Base-by-base conservation (phyloP, 2,113 vertebrate genomes). In the Aphyosemion australe region DNA sequence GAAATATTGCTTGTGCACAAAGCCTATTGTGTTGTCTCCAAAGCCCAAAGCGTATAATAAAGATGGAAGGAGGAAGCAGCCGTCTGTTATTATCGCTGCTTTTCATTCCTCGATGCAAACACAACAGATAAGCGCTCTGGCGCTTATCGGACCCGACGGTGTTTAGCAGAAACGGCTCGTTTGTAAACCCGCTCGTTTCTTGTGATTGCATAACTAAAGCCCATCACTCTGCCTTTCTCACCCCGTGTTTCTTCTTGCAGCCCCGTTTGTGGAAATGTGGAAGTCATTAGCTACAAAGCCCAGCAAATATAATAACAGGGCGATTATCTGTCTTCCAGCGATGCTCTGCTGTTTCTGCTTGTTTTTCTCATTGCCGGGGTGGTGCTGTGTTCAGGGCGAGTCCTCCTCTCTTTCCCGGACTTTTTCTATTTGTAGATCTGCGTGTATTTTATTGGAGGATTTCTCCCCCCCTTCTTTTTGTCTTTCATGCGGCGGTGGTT, bases 261-360 rank as follows among this genome's bases (percentile, higher is more conserved):
- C 26, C 5, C 5, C 26, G 26, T 5, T 26, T 37, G 34, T 37
- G 9, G 7, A 37, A 91, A 87, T 89, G 72, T 92, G 91, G 90
- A 91, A 93, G 72, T 87, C 84, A 92, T 93, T 91, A 93, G 82
- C 78, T 57, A 21, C 81, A 80, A 85, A 91, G 84, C 90, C 84
- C 78, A 66, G 75, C 83, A 76, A 83, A 88, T 87, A 84, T 91
- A 93, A 93, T 92, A 89, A 92, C 83, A 90, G 84, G 86, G 88
- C 65, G 76, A 89, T 89, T 90, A 88, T 74, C 65, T 84, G 48
- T 82, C 74, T 80, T 74, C 60, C 78, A 76, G 72, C 31, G 61
- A 83, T 83, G 65, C 72, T 85, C 46, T 54, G 61, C 66, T 78
- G 46, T 57, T 54, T 75, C 37, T 45, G 26, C 12, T 59, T 68